A percentile compares a stretch with the other conserved stretches of the same genome.
These are phyloP conservation scores for Nowickia ferox DNA, from an alignment of 2,888 invertebrate genomes.

Conservation along the genomic window DNA sequence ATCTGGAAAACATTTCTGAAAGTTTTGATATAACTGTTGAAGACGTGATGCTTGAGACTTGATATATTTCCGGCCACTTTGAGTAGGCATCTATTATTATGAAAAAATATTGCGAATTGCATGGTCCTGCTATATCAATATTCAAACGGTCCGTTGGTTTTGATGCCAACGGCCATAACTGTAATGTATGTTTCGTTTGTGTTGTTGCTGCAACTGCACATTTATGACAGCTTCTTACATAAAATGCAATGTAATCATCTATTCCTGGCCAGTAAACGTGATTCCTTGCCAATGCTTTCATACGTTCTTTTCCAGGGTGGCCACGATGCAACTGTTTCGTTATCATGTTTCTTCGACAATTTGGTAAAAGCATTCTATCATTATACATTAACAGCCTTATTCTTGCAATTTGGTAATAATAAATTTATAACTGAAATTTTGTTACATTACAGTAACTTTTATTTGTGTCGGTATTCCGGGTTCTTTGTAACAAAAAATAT, in stretches of 20 bases:
- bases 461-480: too few relatives aligned
- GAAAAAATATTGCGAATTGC: slow-evolving; percentile 27
- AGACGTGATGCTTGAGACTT: slow-evolving; percentile 37
- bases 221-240: slow-evolving; percentile 27
- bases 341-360: slow-evolving; percentile 5
- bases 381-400: too few relatives aligned
- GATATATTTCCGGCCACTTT: slow-evolving; percentile 29
- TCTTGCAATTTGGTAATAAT: too few relatives aligned
- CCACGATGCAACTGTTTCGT: slow-evolving; percentile 14
- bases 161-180: slow-evolving; percentile 35
- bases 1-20: slow-evolving; percentile 29
- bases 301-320: slow-evolving; percentile 32
- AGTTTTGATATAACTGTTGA: not conserved
- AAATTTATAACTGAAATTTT: too few relatives aligned
- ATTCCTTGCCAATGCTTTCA: too few relatives aligned
- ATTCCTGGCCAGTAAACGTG: too few relatives aligned
- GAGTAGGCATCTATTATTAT: slow-evolving; percentile 18
- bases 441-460: too few relatives aligned
- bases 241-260: too few relatives aligned
- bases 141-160: slow-evolving; percentile 20
- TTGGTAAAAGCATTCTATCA: slow-evolving; percentile 25
- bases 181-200: slow-evolving; percentile 22
- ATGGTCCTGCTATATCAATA: slow-evolving; percentile 34
- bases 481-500: too few relatives aligned
- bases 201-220: slow-evolving; percentile 12